Base-by-base conservation (phyloP, 2,113 vertebrate species). In the Myiopsitta monachus region DNA sequence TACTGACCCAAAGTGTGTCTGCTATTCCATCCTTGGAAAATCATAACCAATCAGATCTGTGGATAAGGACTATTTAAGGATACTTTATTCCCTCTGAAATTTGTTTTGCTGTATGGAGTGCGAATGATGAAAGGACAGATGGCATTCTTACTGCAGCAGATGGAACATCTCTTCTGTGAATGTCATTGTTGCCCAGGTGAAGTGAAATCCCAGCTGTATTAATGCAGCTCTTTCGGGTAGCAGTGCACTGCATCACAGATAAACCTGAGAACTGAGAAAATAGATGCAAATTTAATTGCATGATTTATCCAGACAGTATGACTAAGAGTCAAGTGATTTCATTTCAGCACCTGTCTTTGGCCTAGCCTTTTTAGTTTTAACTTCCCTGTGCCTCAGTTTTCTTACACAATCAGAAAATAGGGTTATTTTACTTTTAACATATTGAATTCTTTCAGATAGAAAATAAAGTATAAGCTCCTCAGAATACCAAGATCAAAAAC, bases 151-250 rank as follows among this genome's bases (percentile, higher is more conserved):
- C 47, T 95, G 92, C 88, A 96, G 73, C 96, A 97, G 92, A 95
- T 95, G 94, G 90, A 96, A 59, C 81, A 87, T 62, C 76, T 97
- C 94, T 94, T 83, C 93, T 94, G 87, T 96, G 92, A 92, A 97
- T 94, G 92, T 94, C 88, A 83, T 61, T 87, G 92, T 93, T 96
- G 81, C 84, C 86, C 89, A 95, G 92, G 88, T 96, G 86, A 97
- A 92, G 70, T 90, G 93, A 95, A 95, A 95, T 73, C 83, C 87
- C 88, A 91, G 86, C 57, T 96, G 66, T 89, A 87, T 89, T 87
- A 88, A 73, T 83, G 73, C 73, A 95, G 36, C 75, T 84, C 51
- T 96, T 95, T 94, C 81, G 88, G 73, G 88, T 95, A 86, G 82
- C 61, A 92, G 44, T 73, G 86, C 18, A 23, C 75, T 92, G 90